Percentiles rank a stretch among this genome's conserved stretches.
phyloP scores from a whole-genome alignment of 2,888 invertebrate species.

The Rotaria socialis region DNA sequence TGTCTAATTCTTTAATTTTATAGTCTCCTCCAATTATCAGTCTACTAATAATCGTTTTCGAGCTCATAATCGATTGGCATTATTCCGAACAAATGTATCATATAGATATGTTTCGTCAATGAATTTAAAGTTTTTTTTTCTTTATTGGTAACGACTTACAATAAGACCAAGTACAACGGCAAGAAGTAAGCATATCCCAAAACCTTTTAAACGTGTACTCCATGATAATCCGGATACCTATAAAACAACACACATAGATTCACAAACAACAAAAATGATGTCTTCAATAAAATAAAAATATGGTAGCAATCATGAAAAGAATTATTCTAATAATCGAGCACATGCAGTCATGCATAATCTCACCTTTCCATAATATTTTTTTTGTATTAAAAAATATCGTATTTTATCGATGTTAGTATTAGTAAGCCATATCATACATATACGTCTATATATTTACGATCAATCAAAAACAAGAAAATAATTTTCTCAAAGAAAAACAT shows the following conservation, averaged over 20 bases:
- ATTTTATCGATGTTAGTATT: not conserved
- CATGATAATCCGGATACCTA: conserved; percentile 3
- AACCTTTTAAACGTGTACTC: conserved; percentile 28
- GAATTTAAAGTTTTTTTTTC: too few species aligned
- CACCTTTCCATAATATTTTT: not conserved
- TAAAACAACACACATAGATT: not conserved
- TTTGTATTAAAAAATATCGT: too few species aligned
- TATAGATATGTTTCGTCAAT: too few species aligned
- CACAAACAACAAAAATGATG: not conserved
- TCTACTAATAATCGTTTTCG: too few species aligned
- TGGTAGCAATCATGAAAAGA: too few species aligned
- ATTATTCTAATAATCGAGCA: not conserved
- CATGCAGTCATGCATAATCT: not conserved
- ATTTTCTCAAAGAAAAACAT: not conserved
- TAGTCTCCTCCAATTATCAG: too few species aligned
- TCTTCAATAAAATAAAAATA: not conserved
- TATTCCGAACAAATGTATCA: too few species aligned
- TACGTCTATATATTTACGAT: not conserved
- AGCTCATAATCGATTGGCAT: too few species aligned
- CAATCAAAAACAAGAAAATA: not conserved
- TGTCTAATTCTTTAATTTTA: too few species aligned
- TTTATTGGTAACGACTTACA: not conserved
- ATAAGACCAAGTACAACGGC: not conserved
- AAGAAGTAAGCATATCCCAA: not conserved
- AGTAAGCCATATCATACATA: not conserved